Base-by-base conservation (phyloP, 2,888 invertebrate genomes). In the Quadriops clusia region DNA sequence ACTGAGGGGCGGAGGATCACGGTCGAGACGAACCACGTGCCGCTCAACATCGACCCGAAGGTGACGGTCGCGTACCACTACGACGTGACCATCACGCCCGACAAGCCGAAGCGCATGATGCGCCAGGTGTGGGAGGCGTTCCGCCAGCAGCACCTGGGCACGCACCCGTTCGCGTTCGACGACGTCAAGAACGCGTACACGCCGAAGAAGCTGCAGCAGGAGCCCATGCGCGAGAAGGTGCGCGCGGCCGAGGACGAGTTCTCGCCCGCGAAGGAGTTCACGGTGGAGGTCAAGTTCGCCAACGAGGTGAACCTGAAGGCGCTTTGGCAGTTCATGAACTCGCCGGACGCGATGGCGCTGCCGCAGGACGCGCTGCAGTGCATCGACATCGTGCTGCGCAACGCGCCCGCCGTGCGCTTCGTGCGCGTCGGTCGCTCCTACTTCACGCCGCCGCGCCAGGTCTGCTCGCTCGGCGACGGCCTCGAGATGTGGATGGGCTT, bases 401-500 rank as follows among this genome's bases (percentile, higher is more conserved):
- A 73, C 50, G 66, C 76, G 16, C 72, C 78, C 1, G 61, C 69
- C 24, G 54, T 67, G 47, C 24, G 25, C 5, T 56, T 52, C 35
- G 47, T 49, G 3, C 67, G 77, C 55, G 77, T 80, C 20, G 86
- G 86, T 0, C 70, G 86, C 6, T 86, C 87, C 8, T 87, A 81
- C 53, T 94, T 84, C 60, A 73, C 72, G 15, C 61, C 44, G 44
- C 2, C 44, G 5, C 8, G 24, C 7, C 18, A 12, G 14, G 69
- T 68, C 24, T 61, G 67, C 40, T 65, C 68, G 50, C 64, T 97
- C 6, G 76, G 80, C 0, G 78, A 76, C 26, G 90, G 93, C 0
- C 66, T 87, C 47, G 87, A 93, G 56, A 76, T 94, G 51, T 93
- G 93, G 82, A 76, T 83, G 35, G 97, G 97, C 4, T 74, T 90